Conservation (phyloP, 2,797 vertebrate genomes). For the Poeciliopsis infans region DNA sequence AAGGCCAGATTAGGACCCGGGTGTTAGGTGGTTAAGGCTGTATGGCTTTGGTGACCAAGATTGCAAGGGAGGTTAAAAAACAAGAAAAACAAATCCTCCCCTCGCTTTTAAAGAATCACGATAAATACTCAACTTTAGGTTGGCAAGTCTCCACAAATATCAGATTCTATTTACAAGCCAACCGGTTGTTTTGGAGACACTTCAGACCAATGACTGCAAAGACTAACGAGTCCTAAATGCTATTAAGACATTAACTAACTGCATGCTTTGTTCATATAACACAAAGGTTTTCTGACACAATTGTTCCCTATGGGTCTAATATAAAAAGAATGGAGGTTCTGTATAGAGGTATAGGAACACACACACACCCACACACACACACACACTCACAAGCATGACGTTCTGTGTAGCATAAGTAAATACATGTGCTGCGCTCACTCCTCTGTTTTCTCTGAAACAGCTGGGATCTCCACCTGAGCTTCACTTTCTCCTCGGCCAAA, state of each 20-base stretch:
- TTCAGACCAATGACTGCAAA: neutral
- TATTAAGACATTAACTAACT: neutral
- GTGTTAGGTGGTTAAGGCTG: no score
- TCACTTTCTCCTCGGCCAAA: slow-evolving; percentile 71
- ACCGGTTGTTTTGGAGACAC: neutral
- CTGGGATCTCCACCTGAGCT: slow-evolving; percentile 38
- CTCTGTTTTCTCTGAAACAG: slow-evolving; percentile 54
- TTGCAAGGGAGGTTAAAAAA: neutral
- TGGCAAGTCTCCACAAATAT: neutral
- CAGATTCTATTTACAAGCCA: neutral
- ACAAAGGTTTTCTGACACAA: neutral
- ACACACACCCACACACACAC: slow-evolving; percentile 27
- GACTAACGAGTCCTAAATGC: neutral
- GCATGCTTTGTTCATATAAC: neutral
- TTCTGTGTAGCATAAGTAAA: slow-evolving; percentile 29
- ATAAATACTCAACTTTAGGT: neutral
- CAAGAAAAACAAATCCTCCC: neutral
- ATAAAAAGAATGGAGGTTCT: neutral
- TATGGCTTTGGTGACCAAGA: neutral
- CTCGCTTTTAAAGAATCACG: neutral
- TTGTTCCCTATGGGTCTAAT: neutral
- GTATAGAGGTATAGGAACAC: slow-evolving; percentile 44
- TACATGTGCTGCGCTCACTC: slow-evolving; percentile 57
- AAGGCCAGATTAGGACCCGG: neutral
- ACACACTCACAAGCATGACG: slow-evolving; percentile 43